phyloP scores from a whole-genome alignment of 2,113 vertebrate species.

The Melanerpes aurifrons region DNA sequence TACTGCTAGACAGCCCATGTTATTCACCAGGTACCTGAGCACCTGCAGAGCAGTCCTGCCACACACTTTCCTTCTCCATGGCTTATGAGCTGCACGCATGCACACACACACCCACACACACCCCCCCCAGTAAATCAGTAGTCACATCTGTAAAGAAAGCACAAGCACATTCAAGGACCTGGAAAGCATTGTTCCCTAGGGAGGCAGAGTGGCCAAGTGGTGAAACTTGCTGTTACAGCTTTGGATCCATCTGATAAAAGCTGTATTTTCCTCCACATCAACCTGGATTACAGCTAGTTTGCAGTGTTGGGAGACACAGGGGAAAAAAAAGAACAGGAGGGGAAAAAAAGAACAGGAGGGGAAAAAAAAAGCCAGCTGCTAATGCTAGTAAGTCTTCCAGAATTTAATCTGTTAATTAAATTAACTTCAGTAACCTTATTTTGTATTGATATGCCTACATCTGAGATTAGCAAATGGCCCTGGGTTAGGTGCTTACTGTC shows the following conservation, averaged over 20 bases:
- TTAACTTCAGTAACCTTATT: not conserved
- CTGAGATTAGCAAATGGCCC: not conserved
- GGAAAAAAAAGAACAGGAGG: too few species aligned
- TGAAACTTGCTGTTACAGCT: not conserved
- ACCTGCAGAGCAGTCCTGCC: not conserved
- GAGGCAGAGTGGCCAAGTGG: not conserved
- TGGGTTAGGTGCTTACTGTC: not conserved
- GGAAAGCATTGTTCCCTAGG: not conserved
- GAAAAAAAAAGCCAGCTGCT: not conserved
- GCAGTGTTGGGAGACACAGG: not conserved
- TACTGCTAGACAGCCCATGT: accelerated
- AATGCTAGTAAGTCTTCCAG: not conserved
- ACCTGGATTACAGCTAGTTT: not conserved
- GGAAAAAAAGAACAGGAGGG: not conserved
- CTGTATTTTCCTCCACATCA: accelerated
- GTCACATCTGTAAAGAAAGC: not conserved
- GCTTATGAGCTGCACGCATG: not conserved
- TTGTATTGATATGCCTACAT: not conserved
- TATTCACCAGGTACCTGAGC: accelerated
- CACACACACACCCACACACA: not conserved
- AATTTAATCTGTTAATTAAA: not conserved
- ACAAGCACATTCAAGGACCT: not conserved
- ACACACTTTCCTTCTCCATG: accelerated
- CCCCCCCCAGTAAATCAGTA: not conserved
- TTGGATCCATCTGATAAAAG: not conserved